Base-by-base conservation (phyloP, 2,888 invertebrate species). In the Melanostoma mellinum region DNA sequence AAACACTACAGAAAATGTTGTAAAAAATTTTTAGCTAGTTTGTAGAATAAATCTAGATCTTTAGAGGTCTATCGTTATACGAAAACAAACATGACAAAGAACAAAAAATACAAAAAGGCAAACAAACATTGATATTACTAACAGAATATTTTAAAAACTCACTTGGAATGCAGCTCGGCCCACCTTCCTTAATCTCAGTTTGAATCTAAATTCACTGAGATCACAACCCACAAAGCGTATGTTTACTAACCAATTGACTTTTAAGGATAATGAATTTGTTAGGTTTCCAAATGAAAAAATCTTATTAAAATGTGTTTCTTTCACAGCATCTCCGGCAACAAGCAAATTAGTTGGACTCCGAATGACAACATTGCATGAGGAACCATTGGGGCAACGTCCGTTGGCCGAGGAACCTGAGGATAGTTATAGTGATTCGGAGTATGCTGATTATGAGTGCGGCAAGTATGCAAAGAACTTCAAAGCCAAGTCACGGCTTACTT, bases 171-270 rank as follows among this genome's bases (percentile, higher is more conserved):
- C 98, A 98, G 98, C 98, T 92, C 97, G 98, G 90, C 98, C 98
- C 91, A 98, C 98, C 92, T 98, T 98, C 95, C 96, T 98, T 93
- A 98, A 98, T 95, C 96, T 98, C 94, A 97, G 96, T 94, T 94
- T 97, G 94, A 97, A 96, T 94, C 94, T 97, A 93, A 97, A 97
- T 94, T 95, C 96, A 90, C 94, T 97, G 93, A 95, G 97, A 92
- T 95, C 96, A 91, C 96, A 96, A 93, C 96, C 96, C 90, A 94
- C 94, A 92, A 97, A 97, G 95, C 96, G 97, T 97, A 97, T 93
- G 97, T 97, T 92, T 84, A 71, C 73, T 80, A 58, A 40, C 35
- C 52, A 65, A 69, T 20, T 48, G 42, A 20, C 53, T 63, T 36
- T 56, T 52, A n/a, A 61, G 9, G 20, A 35, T 40, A 38, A 32